These are phyloP conservation scores for Scophthalmus maximus DNA, from an alignment of 2,113 vertebrate genomes.

Conservation along the genomic window DNA sequence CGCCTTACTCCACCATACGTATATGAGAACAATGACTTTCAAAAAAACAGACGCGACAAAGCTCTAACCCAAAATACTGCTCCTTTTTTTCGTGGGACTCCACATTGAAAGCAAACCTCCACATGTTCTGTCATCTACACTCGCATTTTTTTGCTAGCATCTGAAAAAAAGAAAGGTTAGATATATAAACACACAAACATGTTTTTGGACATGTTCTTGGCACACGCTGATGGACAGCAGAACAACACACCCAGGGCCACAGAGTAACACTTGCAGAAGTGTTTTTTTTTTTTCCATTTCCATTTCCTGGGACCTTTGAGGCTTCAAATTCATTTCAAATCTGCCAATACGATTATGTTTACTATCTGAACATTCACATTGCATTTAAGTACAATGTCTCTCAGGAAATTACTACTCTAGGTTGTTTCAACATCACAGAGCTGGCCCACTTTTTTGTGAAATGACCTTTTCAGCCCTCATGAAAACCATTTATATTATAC, in stretches of 20 bases:
- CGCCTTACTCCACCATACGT: not conserved
- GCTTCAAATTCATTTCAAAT: conserved; percentile 42
- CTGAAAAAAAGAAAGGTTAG: not conserved
- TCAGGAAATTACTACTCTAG: conserved; percentile 62
- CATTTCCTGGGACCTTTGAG: conserved; percentile 61
- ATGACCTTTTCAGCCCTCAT: conserved; percentile 74
- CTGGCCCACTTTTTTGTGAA: conserved; percentile 57
- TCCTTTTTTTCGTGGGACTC: not conserved
- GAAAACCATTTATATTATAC: conserved; percentile 70
- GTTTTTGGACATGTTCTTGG: not conserved
- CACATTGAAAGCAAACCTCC: no score
- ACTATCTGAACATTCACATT: conserved; percentile 48
- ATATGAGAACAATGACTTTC: not conserved
- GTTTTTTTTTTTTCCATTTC: conserved; percentile 32
- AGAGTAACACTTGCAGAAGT: conserved; percentile 13
- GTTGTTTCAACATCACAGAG: conserved; percentile 58
- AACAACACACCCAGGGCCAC: conserved; percentile 16
- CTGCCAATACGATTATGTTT: conserved; percentile 54
- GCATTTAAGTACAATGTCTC: conserved; percentile 48
- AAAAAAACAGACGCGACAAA: not conserved
- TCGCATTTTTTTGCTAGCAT: not conserved
- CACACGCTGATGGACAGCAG: conserved; percentile 11
- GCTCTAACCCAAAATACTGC: not conserved
- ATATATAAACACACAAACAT: not conserved
- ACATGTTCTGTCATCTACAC: not conserved